These are phyloP conservation scores for Mustelus asterias DNA, from an alignment of 2,113 vertebrate species.

Conservation along the genomic window DNA sequence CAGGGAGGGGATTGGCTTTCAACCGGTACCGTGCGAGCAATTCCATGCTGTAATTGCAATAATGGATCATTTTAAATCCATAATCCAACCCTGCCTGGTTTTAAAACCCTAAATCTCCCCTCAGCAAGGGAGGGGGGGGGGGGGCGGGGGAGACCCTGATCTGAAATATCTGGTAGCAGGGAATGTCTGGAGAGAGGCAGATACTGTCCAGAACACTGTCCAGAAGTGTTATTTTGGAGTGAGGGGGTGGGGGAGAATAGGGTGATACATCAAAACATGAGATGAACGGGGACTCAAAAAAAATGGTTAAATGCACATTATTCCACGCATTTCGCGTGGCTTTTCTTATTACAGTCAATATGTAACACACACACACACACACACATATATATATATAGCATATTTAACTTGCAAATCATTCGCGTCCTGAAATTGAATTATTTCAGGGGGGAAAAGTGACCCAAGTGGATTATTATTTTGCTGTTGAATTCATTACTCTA, in stretches of 20 bases:
- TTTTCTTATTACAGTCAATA: not conserved
- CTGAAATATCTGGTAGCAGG: constrained; percentile 43
- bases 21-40: not conserved
- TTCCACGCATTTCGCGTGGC: not conserved
- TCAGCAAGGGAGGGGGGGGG: not conserved
- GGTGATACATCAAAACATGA: not conserved
- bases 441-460: not conserved
- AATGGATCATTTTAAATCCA: not conserved
- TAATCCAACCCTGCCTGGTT: not conserved
- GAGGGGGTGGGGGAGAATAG: not conserved
- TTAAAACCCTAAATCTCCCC: not conserved
- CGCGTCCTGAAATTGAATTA: not conserved
- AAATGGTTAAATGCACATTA: not conserved
- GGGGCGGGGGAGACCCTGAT: not conserved
- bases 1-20: not conserved
- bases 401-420: not conserved
- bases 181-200: constrained; percentile 49
- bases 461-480: no score
- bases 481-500: not conserved
- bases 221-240: not conserved
- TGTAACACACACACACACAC: no score
- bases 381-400: no score
- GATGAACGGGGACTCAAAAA: not conserved
- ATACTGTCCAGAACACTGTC: not conserved
- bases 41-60: not conserved